Base-by-base conservation (phyloP, 2,113 vertebrate genomes). In the Mastomys coucha region DNA sequence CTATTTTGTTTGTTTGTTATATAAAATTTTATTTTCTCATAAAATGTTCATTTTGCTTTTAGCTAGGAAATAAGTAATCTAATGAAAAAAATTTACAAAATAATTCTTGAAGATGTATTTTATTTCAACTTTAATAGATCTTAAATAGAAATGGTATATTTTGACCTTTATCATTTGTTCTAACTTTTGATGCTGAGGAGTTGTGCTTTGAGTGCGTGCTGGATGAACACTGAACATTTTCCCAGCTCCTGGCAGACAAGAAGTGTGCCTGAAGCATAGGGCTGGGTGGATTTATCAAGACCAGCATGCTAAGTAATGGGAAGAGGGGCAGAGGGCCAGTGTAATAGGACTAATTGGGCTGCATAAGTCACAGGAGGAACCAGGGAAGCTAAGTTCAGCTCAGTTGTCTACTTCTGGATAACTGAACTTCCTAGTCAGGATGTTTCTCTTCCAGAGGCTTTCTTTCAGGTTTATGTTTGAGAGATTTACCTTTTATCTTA, bases 21-120 rank as follows among this genome's bases (percentile, higher is more conserved):
- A 16, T 95, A 58, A 87, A 75, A 85, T 91, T 93, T 93, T 82
- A 88, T 24, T 91, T n/a, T 89, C 39, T 91, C 45, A n/a, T 82
- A 58, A 85, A 93, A 51, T 33, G 3, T 73, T 42, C 88, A 16
- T 86, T 94, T 49, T 92, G 19, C 76, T 56, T 87, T 51, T 91
- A 81, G 39, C 5, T 17, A 82, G 67, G 13, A 92, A 70, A 92
- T 45, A 88, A 77, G 86, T 87, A 86, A 81, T 89, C 8, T 89
- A 72, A 80, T 86, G 31, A 89, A 65, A 31, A 96, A 96, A 75
- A 39, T 14, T 80, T 93, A 26, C 88, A 91, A 51, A 81, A 82
- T 56, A 69, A 42, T 42, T 69, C 11, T 81, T 39, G 19, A 85
- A 49, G 70, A 85, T 82, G n/a, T 67, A 58, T 91, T 81, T 60